Percentiles rank a stretch among this genome's conserved stretches.
These are phyloP conservation scores for Lepus oiostolus DNA, from an alignment of 2,797 vertebrate species.

Conservation along the genomic window DNA sequence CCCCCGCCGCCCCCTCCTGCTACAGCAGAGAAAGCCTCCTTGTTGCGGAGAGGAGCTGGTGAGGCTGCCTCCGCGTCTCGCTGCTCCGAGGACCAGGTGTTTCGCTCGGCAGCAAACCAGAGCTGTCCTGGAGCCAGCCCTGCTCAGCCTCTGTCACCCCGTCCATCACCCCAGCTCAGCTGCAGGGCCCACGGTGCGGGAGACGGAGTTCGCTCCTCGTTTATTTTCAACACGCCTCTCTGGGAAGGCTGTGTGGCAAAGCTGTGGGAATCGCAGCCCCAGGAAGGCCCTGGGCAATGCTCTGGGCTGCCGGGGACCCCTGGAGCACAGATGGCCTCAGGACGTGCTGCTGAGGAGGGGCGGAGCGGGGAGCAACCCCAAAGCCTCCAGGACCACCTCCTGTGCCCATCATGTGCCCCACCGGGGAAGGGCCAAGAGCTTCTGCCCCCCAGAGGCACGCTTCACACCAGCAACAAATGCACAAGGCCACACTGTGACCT, in stretches of 20 bases:
- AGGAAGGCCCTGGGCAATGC: constrained; percentile 29
- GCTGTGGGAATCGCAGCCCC: constrained; percentile 1
- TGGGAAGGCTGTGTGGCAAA: constrained; percentile 2
- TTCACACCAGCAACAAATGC: constrained; percentile 78
- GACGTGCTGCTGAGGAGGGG: not conserved
- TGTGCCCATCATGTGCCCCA: not conserved
- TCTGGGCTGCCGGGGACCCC: not conserved
- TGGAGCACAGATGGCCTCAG: not conserved
- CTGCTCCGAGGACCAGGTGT: constrained; percentile 78
- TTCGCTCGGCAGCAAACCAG: constrained; percentile 74
- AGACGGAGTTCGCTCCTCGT: constrained; percentile 64
- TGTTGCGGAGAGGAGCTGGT: constrained; percentile 71
- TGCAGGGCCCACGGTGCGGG: constrained; percentile 30
- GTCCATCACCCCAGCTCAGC: constrained; percentile 76
- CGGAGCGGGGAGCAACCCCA: not conserved
- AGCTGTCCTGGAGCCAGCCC: constrained; percentile 66
- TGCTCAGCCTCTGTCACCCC: constrained; percentile 67
- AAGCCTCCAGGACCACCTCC: not conserved
- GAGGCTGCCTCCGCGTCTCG: not conserved
- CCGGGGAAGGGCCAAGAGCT: constrained; percentile 46
- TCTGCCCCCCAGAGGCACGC: constrained; percentile 76
- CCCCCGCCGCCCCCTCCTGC: not conserved
- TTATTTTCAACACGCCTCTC: constrained; percentile 61
- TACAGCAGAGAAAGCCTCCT: constrained; percentile 77
- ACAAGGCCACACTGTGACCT: constrained; percentile 83